Evolutionary conservation across 2,888 invertebrate genomes (phyloP), one percentile per base, ranked within the genome.

Genomic region (Syritta pipiens): DNA sequence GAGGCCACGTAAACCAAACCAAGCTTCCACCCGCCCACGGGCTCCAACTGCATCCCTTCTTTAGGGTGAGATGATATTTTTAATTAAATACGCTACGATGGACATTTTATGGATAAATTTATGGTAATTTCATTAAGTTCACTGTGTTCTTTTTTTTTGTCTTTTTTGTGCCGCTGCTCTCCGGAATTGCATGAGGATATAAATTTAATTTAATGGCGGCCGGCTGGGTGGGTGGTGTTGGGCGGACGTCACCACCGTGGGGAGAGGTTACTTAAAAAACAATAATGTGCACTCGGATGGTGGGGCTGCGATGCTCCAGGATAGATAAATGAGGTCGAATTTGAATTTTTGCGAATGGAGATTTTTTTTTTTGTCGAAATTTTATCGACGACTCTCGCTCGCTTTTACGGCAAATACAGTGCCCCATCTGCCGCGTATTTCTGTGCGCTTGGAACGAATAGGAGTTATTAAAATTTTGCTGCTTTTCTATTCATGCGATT

Each of bases 51-150:
- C 28, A 19, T 59, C 62, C 20, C n/a, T n/a, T n/a, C n/a, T 59
- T 6, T 7, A 24, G 24, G 32, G 46, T 42, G 77, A 68, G 62
- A 74, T 74, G 74, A 74, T 79, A 74, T 74, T 79, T 79, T 79
- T 79, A 79, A 79, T 79, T 79, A 79, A 79, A 79, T 68, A 72
- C 62, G 57, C 79, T 59, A 74, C 79, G 49, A 68, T 68, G 74
- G 74, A 79, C 67, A 68, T 79, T 79, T 79, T 79, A 79, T 79
- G 68, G 79, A 79, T 74, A 79, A 79, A 79, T 79, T 79, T 79
- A 79, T 79, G 79, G 79, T 74, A 79, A 79, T 79, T 79, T 79
- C 60, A 79, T 79, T 79, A 79, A 79, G 79, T 68, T 79, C 40
- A 24, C 24, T 19, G 28, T 37, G 57, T 37, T 35, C 32, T 44